A percentile compares a stretch with the other conserved stretches of the same genome.
Conservation (phyloP, 2,888 invertebrate genomes). For the Drosophila anomalipes region DNA sequence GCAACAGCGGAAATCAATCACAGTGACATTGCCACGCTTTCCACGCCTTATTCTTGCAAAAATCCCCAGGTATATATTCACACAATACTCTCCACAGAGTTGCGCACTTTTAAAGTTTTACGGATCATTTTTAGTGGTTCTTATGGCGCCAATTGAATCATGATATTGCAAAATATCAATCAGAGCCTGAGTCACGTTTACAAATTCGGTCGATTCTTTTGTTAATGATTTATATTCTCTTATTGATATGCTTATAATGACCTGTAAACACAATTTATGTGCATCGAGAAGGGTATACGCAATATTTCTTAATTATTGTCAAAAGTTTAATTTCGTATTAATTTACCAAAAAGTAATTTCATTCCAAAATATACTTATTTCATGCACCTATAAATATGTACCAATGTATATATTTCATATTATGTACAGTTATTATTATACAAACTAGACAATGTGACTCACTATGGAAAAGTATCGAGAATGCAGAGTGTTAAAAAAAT, state of each 20-base stretch:
- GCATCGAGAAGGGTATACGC: not conserved
- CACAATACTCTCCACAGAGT: not conserved
- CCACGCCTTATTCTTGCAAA: constrained; percentile 13
- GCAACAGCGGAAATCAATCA: constrained; percentile 55
- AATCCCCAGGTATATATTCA: not conserved
- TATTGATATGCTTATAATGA: not conserved
- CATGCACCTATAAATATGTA: not conserved
- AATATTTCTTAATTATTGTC: not conserved
- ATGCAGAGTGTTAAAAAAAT: not conserved
- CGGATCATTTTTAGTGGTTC: not conserved
- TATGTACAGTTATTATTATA: too few species aligned
- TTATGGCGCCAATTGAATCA: not conserved
- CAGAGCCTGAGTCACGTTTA: not conserved
- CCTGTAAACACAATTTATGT: not conserved
- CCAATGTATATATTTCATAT: not conserved
- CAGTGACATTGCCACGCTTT: constrained; percentile 23
- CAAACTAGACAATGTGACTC: too few species aligned
- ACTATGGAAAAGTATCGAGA: not conserved
- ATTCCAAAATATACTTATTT: not conserved
- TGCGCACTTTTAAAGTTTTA: constrained; percentile 4
- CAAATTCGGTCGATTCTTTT: constrained; percentile 1
- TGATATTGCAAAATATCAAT: constrained; percentile 3
- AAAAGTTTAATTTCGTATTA: not conserved
- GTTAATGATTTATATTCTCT: constrained; percentile 38
- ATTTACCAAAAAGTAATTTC: not conserved